Evolutionary conservation across 2,888 invertebrate species (phyloP).

Genomic region (Melinopterus prodromus): DNA sequence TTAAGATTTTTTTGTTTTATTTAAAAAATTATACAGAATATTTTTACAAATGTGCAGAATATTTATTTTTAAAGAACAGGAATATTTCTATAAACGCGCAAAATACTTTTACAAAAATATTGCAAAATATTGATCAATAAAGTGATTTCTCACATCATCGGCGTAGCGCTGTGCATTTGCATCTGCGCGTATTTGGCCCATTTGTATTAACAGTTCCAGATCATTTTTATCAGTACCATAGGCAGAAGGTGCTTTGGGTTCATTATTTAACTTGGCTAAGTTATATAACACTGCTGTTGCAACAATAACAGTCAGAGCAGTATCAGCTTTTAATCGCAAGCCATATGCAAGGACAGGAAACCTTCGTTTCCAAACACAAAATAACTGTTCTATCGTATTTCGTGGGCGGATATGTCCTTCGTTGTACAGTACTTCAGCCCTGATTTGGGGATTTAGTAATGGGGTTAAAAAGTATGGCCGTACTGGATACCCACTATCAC

Average conservation of each 20-base stretch:
- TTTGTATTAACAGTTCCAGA: too few species aligned
- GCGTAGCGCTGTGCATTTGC: too few species aligned
- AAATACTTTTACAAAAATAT: neutral
- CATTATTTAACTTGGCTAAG: too few species aligned
- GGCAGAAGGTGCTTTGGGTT: too few species aligned
- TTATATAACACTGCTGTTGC: conserved; percentile 25
- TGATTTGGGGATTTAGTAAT: conserved; percentile 17
- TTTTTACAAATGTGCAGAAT: too few species aligned
- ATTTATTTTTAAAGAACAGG: too few species aligned
- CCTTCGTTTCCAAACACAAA: conserved; percentile 16
- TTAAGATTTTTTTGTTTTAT: too few species aligned
- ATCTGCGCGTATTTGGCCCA: too few species aligned
- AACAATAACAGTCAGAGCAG: conserved; percentile 15
- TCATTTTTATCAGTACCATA: too few species aligned
- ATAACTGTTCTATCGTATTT: conserved; percentile 14
- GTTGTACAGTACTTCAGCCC: conserved; percentile 23
- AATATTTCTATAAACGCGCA: too few species aligned
- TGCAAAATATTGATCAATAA: neutral
- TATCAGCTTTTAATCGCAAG: neutral
- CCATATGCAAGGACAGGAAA: conserved; percentile 26
- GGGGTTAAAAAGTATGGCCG: conserved; percentile 26
- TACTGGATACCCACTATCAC: conserved; percentile 32
- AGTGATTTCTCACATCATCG: too few species aligned
- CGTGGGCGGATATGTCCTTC: conserved; percentile 23
- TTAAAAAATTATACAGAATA: too few species aligned